phyloP scores from a whole-genome alignment of 2,113 vertebrate genomes.

The human (Homo sapiens) region GRCh38 chr5:176553501-176554000 shows the following conservation, averaged over 20 bases:
- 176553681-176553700: neutral
- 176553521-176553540: neutral
- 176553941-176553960: neutral
- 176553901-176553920: no score
- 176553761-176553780: neutral
- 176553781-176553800: no score
- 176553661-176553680: neutral
- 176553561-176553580: neutral
- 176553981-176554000: neutral
- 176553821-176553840: neutral
- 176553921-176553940: no score
- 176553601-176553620: neutral
- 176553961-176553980: accelerated
- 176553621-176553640: neutral
- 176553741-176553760: neutral
- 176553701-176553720: neutral
- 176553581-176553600: no score
- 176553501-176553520: no score
- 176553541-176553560: neutral
- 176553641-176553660: neutral
- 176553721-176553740: neutral
- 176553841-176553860: neutral
- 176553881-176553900: no score
- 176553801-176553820: no score
- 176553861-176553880: no score